Base-by-base conservation (phyloP, 2,113 vertebrate genomes). In the Larimichthys crocea region DNA sequence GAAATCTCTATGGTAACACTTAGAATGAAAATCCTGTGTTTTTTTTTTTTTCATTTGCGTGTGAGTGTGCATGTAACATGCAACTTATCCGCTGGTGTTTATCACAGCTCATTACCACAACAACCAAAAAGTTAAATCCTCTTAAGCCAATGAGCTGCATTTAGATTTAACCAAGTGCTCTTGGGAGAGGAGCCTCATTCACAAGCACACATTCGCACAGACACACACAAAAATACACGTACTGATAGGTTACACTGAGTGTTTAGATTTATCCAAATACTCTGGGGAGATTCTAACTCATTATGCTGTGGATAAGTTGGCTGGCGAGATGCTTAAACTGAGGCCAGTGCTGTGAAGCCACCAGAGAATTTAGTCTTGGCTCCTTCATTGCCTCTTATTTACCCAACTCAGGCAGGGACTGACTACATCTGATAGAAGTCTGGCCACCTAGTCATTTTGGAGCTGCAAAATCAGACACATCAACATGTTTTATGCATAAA, bases 31-130 rank as follows among this genome's bases (percentile, higher is more conserved):
- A 84, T 85, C 74, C 78, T 62, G 46, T 86, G 65, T 89, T 35
- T 1, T 6, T 35, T 89, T 79, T 88, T 70, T 67, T 52, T 74
- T 81, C 69, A 79, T 76, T 87, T 83, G 71, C 53, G 57, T 81
- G 42, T 35, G 48, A 66, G 62, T 52, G 71, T 71, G 53, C 69
- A 56, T 84, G 42, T 50, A 69, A 84, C 81, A 88, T 88, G 76
- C 60, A 91, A 89, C 79, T 74, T 83, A 89, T 92, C 85, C 46
- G 67, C 84, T 69, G 79, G 86, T 88, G 86, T 92, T 94, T 90
- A 93, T 92, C 87, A 80, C 87, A 88, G 87, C 90, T 93, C 89
- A 93, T 94, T 93, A 94, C 80, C 86, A 84, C 85, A 14, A 89
- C 87, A 85, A 88, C 82, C 64, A 76, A 86, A 89, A 91, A 88